A percentile compares a stretch with the other conserved stretches of the same genome.
Conservation (phyloP, 2,888 invertebrate genomes). For the Campoplex nolae region DNA sequence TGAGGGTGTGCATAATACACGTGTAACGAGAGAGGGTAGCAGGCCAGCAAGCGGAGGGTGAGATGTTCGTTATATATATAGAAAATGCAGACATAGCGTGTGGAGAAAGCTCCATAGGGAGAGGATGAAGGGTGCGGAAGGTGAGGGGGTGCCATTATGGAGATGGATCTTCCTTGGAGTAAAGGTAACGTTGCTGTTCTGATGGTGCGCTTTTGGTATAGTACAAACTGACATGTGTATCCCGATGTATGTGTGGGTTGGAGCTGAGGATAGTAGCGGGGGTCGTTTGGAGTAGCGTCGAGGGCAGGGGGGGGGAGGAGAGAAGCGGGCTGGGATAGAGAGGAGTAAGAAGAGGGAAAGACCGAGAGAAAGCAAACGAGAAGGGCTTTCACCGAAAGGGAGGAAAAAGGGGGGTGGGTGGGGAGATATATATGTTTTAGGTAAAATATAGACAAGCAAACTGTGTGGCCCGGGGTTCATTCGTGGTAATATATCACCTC, state of each 20-base stretch:
- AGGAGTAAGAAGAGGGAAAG: slow-evolving; percentile 23
- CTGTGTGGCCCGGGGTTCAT: slow-evolving; percentile 74
- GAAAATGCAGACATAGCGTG: slow-evolving; percentile 76
- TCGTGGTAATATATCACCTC: slow-evolving; percentile 83
- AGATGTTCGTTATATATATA: slow-evolving; percentile 65
- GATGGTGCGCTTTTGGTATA: slow-evolving; percentile 60
- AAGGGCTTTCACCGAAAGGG: slow-evolving; percentile 49
- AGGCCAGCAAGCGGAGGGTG: not conserved
- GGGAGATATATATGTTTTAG: slow-evolving; percentile 31
- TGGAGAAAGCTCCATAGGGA: slow-evolving; percentile 55
- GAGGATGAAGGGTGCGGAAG: slow-evolving; percentile 64
- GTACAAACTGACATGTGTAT: slow-evolving; percentile 28
- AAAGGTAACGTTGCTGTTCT: slow-evolving; percentile 77
- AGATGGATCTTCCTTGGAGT: slow-evolving; percentile 83
- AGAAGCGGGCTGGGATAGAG: slow-evolving; percentile 56
- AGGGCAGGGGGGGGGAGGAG: not conserved
- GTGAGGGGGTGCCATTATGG: slow-evolving; percentile 82
- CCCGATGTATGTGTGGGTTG: not conserved
- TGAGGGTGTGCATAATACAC: slow-evolving; percentile 32
- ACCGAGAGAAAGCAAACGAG: slow-evolving; percentile 35
- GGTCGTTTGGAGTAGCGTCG: slow-evolving; percentile 68
- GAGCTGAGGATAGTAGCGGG: slow-evolving; percentile 70
- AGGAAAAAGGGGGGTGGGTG: slow-evolving; percentile 53
- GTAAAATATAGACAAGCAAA: slow-evolving; percentile 12
- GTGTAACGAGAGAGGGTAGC: slow-evolving; percentile 24